Conservation (phyloP, 2,888 invertebrate genomes). For the Zaprionus lineosus region DNA sequence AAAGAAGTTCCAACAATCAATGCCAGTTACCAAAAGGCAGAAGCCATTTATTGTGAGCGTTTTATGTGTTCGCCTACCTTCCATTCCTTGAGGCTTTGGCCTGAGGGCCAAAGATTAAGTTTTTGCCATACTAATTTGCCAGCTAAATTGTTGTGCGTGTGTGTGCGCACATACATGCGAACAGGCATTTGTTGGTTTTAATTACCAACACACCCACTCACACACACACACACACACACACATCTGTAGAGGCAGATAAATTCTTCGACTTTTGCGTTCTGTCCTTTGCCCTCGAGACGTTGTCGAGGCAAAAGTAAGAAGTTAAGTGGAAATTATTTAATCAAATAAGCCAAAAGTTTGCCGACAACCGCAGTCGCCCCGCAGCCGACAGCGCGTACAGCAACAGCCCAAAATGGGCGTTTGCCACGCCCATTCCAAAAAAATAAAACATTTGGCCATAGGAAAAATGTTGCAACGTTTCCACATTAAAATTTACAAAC, state of each 20-base stretch:
- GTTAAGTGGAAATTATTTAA: slow-evolving; percentile 78
- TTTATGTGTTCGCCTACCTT: slow-evolving; percentile 44
- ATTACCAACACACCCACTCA: slow-evolving; percentile 47
- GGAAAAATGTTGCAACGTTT: slow-evolving; percentile 26
- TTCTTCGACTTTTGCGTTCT: slow-evolving; percentile 22
- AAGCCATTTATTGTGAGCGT: slow-evolving; percentile 51
- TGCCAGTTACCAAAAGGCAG: slow-evolving; percentile 49
- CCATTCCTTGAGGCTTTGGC: slow-evolving; percentile 43
- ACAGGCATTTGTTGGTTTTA: slow-evolving; percentile 53
- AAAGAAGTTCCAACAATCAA: slow-evolving; percentile 52
- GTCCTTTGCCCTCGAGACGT: slow-evolving; percentile 11
- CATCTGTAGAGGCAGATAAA: no score
- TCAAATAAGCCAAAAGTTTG: slow-evolving; percentile 67
- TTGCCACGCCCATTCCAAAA: slow-evolving; percentile 10
- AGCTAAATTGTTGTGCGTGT: slow-evolving; percentile 49
- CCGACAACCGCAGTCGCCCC: slow-evolving; percentile 27
- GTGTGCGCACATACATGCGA: slow-evolving; percentile 25
- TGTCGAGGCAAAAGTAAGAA: slow-evolving; percentile 50
- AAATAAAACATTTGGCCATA: neutral
- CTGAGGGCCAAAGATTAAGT: slow-evolving; percentile 62
- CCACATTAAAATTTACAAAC: slow-evolving; percentile 57
- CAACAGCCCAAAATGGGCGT: slow-evolving; percentile 37
- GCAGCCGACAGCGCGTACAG: slow-evolving; percentile 9
- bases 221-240: slow-evolving; percentile 18
- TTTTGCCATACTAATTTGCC: slow-evolving; percentile 71